Percentiles rank a stretch among this genome's conserved stretches.
These are phyloP conservation scores for Pheucticus melanocephalus DNA, from an alignment of 2,113 vertebrate genomes.

Conservation along the genomic window DNA sequence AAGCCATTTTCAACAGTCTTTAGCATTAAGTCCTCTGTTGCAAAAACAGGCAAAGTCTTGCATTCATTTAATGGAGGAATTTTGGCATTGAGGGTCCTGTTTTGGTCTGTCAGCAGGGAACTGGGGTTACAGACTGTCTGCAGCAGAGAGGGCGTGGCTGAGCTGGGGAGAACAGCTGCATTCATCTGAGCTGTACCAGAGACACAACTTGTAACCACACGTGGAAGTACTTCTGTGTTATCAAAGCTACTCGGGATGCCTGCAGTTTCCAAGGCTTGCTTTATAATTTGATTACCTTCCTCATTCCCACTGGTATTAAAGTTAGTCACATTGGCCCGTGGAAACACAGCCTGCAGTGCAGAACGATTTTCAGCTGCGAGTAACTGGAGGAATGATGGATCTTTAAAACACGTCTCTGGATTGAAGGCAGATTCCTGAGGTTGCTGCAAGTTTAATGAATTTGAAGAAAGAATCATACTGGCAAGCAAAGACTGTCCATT, in stretches of 20 bases:
- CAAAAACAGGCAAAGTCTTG: constrained; percentile 63
- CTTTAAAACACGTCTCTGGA: constrained; percentile 74
- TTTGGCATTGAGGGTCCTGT: constrained; percentile 66
- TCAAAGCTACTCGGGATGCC: constrained; percentile 80
- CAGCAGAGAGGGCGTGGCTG: constrained; percentile 51
- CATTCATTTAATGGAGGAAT: constrained; percentile 60
- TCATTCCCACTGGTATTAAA: constrained; percentile 69
- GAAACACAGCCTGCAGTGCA: constrained; percentile 76
- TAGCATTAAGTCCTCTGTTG: constrained; percentile 66
- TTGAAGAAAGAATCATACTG: constrained; percentile 88
- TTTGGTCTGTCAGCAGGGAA: constrained; percentile 71
- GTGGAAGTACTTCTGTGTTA: constrained; percentile 69
- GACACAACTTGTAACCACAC: constrained; percentile 66
- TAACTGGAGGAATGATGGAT: constrained; percentile 76
- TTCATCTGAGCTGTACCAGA: constrained; percentile 57
- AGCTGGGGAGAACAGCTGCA: constrained; percentile 61
- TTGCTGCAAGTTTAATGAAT: constrained; percentile 71
- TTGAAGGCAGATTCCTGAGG: constrained; percentile 73
- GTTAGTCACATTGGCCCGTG: constrained; percentile 66
- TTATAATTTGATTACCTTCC: constrained; percentile 81
- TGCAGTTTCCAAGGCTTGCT: constrained; percentile 84
- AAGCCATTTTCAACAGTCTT: constrained; percentile 73
- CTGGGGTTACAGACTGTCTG: constrained; percentile 61
- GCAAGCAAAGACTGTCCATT: constrained; percentile 82
- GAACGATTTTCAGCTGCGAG: constrained; percentile 72